Evolutionary conservation across 2,113 vertebrate species (phyloP).

Genomic region (Alces alces): DNA sequence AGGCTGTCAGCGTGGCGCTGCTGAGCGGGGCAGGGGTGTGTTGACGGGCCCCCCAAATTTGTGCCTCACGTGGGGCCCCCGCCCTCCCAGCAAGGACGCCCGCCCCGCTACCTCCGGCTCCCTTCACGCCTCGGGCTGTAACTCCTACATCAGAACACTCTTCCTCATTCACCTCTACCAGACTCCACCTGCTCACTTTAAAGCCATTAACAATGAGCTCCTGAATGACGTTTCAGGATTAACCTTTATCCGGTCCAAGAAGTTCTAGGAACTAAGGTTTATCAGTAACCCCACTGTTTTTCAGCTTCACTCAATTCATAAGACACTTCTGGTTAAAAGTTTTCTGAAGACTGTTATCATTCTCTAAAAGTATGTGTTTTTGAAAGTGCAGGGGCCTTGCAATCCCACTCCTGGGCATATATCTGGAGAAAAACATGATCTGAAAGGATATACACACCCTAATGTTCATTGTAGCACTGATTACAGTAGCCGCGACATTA

Average conservation of each 20-base stretch:
- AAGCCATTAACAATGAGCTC: background rate
- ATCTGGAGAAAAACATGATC: background rate
- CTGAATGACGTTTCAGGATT: background rate
- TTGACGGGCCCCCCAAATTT: accelerated
- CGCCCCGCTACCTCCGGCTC: background rate
- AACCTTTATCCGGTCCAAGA: background rate
- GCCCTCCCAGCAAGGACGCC: background rate
- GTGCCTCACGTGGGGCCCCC: accelerated
- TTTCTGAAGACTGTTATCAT: background rate
- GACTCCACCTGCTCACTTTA: background rate
- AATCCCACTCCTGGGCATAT: background rate
- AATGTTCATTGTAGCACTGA: background rate
- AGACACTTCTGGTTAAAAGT: background rate
- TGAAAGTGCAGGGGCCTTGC: background rate
- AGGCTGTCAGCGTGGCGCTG: background rate
- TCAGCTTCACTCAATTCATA: background rate
- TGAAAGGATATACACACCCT: background rate
- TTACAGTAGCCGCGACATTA: background rate
- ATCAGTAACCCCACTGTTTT: background rate
- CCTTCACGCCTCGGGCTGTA: background rate
- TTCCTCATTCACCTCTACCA: background rate
- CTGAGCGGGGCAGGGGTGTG: background rate
- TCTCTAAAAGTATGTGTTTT: background rate
- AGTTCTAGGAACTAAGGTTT: background rate
- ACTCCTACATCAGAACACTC: background rate